These are phyloP conservation scores for Argyrosomus regius DNA, from an alignment of 2,797 vertebrate species.

Conservation along the genomic window DNA sequence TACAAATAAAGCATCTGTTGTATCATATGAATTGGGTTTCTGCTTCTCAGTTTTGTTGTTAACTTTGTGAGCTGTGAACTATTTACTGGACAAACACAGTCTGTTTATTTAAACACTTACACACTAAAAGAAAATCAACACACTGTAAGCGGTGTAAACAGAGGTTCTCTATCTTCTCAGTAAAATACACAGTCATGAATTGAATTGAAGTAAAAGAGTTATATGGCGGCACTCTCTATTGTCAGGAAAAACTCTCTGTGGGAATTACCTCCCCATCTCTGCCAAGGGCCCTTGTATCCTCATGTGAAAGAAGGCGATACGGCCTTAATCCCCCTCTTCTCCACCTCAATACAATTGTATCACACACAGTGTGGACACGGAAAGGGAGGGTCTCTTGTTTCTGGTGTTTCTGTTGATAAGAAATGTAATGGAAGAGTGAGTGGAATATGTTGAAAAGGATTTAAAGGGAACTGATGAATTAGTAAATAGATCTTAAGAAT, in stretches of 20 bases:
- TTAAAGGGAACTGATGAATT: neutral
- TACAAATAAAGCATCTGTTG: neutral
- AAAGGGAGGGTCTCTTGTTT: conserved; percentile 28
- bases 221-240: conserved; percentile 40
- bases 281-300: conserved; percentile 33
- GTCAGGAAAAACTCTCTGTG: conserved; percentile 31
- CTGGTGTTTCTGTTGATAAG: neutral
- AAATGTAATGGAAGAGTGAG: conserved; percentile 6
- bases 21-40: neutral
- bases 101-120: conserved; percentile 13
- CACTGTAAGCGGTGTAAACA: conserved; percentile 11
- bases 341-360: conserved; percentile 29
- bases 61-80: conserved; percentile 3
- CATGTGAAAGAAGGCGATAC: conserved; percentile 31
- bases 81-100: neutral
- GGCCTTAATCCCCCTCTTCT: conserved; percentile 40
- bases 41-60: neutral
- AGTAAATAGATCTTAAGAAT: neutral
- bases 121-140: neutral
- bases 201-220: conserved; percentile 22
- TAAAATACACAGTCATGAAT: conserved; percentile 9
- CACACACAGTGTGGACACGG: conserved; percentile 17
- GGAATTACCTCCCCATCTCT: conserved; percentile 27
- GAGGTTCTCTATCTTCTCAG: neutral
- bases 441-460: conserved; percentile 6